Percentiles rank a stretch among this genome's conserved stretches.
phyloP scores from a whole-genome alignment of 2,888 invertebrate genomes.

The Caprella mutica region DNA sequence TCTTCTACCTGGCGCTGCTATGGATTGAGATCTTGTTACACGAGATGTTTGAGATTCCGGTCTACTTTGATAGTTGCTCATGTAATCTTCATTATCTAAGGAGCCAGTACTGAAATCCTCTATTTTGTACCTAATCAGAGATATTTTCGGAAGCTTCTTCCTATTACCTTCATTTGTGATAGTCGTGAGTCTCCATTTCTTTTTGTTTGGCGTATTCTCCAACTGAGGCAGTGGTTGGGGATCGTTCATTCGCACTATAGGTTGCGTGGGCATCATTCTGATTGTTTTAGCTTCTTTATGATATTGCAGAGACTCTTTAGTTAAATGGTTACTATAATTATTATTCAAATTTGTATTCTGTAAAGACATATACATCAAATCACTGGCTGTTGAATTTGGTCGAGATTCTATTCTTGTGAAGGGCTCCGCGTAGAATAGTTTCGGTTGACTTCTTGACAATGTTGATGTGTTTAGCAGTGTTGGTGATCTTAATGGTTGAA shows the following conservation, averaged over 20 bases:
- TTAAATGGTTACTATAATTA: too few species aligned
- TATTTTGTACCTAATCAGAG: constrained; percentile 1
- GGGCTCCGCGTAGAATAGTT: constrained; percentile 4
- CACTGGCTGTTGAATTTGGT: neutral
- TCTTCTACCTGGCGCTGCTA: neutral
- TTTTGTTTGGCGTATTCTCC: neutral
- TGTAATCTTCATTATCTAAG: neutral
- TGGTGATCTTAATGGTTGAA: too few species aligned
- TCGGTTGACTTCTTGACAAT: too few species aligned
- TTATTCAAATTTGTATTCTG: too few species aligned
- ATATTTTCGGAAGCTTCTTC: constrained; percentile 4
- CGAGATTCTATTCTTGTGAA: neutral
- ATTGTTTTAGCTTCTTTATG: neutral
- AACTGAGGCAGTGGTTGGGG: neutral
- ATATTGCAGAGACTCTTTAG: too few species aligned
- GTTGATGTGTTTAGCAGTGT: too few species aligned
- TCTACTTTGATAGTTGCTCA: neutral
- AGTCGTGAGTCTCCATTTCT: constrained; percentile 4
- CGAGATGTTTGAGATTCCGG: neutral
- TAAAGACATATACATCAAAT: neutral
- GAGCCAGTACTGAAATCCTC: neutral
- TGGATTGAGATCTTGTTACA: neutral
- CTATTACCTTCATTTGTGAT: neutral
- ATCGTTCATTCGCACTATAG: neutral
- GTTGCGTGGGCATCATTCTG: neutral